Evolutionary conservation across 2,797 vertebrate genomes (phyloP).

Genomic region (Heteromormyrus szaboi): DNA sequence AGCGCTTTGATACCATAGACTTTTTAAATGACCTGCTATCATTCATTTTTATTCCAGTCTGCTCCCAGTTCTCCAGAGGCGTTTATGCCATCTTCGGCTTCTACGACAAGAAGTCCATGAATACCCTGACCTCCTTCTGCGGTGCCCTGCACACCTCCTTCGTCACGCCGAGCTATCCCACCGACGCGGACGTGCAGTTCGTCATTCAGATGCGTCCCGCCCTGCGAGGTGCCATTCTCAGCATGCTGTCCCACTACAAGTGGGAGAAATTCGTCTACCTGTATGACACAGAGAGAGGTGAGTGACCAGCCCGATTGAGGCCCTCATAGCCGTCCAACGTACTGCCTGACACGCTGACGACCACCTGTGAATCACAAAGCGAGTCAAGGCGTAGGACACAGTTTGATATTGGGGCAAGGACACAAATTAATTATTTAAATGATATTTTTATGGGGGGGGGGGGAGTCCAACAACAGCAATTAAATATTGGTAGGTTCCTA

Average conservation of each 20-base stretch:
- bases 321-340: background rate
- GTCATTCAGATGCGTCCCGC: constrained; percentile 98
- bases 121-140: constrained; percentile 96
- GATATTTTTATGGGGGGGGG: background rate
- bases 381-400: background rate
- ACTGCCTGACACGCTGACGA: background rate
- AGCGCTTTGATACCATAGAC: background rate
- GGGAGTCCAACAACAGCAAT: background rate
- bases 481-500: background rate
- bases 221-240: constrained; percentile 87
- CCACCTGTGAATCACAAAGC: background rate
- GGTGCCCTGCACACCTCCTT: constrained; percentile 97
- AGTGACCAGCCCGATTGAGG: constrained; percentile 36
- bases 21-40: background rate
- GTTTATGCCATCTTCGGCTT: constrained; percentile 99
- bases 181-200: constrained; percentile 95
- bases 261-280: constrained; percentile 99
- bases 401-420: background rate
- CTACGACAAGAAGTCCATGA: constrained; percentile 99
- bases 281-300: constrained; percentile 97
- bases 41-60: constrained; percentile 65
- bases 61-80: constrained; percentile 97
- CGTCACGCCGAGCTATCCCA: constrained; percentile 94
- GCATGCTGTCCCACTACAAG: constrained; percentile 88
- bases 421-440: background rate